Evolutionary conservation across 2,797 vertebrate genomes (phyloP).

Genomic region (Brachyalestes nurse): DNA sequence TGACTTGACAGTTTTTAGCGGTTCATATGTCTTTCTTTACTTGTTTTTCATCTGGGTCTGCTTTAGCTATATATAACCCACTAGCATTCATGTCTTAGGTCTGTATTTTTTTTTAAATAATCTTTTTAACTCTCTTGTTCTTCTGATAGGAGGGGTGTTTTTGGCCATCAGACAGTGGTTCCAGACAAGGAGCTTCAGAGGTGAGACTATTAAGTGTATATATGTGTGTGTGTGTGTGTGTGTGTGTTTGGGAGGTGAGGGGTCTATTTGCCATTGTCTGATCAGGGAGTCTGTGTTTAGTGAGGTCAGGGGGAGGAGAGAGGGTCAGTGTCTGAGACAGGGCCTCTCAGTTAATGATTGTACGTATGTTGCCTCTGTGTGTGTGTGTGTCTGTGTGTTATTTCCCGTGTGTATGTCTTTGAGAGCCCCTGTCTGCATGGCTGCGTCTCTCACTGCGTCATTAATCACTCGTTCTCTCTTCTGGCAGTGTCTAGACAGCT

Average conservation of each 20-base stretch:
- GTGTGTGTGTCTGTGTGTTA: slow-evolving; percentile 11
- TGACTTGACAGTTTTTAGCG: not conserved
- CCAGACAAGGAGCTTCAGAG: slow-evolving; percentile 81
- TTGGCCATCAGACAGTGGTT: slow-evolving; percentile 83
- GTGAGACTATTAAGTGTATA: slow-evolving; percentile 67
- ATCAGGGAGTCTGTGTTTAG: slow-evolving; percentile 80
- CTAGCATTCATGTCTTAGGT: not conserved
- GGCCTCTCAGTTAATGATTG: slow-evolving; percentile 54
- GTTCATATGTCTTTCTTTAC: not conserved
- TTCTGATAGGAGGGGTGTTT: slow-evolving; percentile 81
- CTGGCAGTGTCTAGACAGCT: slow-evolving; percentile 82
- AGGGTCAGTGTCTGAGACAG: slow-evolving; percentile 89
- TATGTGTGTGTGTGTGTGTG: slow-evolving; percentile 12
- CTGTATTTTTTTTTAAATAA: not conserved
- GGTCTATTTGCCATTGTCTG: slow-evolving; percentile 35
- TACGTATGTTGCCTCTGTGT: slow-evolving; percentile 24
- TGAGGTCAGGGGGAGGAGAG: slow-evolving; percentile 89
- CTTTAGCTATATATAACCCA: not conserved
- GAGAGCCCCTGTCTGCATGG: slow-evolving; percentile 38
- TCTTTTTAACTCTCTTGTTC: not conserved
- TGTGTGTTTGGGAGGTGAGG: not conserved
- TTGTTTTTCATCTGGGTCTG: not conserved
- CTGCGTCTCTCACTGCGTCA: slow-evolving; percentile 72
- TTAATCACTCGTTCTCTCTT: slow-evolving; percentile 81
- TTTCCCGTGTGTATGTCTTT: slow-evolving; percentile 37